Percentiles rank a stretch among this genome's conserved stretches.
Evolutionary conservation across 1,140 invertebrate genomes (phyloP).

Genomic region (Pogonus chalceus): DNA sequence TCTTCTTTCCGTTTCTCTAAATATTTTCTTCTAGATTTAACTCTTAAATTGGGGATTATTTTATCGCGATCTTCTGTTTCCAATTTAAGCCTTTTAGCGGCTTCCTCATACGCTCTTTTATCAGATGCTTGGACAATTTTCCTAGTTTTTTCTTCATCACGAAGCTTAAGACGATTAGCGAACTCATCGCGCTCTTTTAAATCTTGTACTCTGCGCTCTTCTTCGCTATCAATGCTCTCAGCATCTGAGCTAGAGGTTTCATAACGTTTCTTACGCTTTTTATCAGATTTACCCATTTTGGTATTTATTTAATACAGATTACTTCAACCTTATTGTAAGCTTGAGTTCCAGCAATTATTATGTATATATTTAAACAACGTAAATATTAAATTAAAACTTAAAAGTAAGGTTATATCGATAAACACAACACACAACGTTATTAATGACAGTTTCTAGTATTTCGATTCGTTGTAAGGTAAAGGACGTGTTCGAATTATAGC

Average conservation of each 20-base stretch:
- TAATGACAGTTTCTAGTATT: too few relatives aligned
- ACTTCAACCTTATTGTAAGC: too few relatives aligned
- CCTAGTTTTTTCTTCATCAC: conserved; percentile 81
- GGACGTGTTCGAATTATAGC: too few relatives aligned
- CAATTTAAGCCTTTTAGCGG: conserved; percentile 81
- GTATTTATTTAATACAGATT: too few relatives aligned
- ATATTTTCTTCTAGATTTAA: conserved; percentile 89
- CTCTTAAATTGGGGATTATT: conserved; percentile 74
- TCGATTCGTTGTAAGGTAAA: too few relatives aligned
- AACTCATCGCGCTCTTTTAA: conserved; percentile 92
- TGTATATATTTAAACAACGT: too few relatives aligned
- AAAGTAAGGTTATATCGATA: too few relatives aligned
- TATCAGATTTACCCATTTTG: conserved; percentile 36
- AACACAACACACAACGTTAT: too few relatives aligned
- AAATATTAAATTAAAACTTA: too few relatives aligned
- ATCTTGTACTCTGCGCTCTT: conserved; percentile 55
- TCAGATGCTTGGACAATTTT: conserved; percentile 67
- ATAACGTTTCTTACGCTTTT: conserved; percentile 38
- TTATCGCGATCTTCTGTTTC: conserved; percentile 77
- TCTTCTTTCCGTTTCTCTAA: conserved; percentile 92
- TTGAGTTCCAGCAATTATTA: too few relatives aligned
- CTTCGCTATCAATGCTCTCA: conserved; percentile 40
- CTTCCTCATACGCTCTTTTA: conserved; percentile 78
- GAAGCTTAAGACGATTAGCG: conserved; percentile 73
- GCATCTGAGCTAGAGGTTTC: conserved; percentile 38